Percentiles rank a stretch among this genome's conserved stretches.
These are phyloP conservation scores for Drosophila formosana DNA, from an alignment of 2,888 invertebrate genomes.

Conservation along the genomic window DNA sequence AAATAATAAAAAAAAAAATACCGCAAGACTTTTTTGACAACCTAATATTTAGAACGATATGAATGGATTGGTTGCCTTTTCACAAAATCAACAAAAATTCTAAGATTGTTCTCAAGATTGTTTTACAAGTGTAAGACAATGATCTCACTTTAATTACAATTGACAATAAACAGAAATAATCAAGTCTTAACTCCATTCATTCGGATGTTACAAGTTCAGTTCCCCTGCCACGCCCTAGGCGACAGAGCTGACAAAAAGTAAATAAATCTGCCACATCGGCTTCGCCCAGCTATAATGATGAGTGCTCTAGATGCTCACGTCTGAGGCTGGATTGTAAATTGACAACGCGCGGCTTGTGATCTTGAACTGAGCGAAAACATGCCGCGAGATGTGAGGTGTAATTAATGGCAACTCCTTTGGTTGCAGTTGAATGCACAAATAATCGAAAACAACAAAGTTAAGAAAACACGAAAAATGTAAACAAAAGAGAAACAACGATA, in stretches of 20 bases:
- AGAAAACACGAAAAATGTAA: constrained; percentile 11
- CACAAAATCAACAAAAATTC: neutral
- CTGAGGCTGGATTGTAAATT: constrained; percentile 5
- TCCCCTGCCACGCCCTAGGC: neutral
- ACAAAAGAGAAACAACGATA: constrained; percentile 18
- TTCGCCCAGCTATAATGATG: constrained; percentile 6
- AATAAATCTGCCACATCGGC: constrained; percentile 27
- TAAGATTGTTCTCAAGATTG: neutral
- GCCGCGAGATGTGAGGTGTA: constrained; percentile 29
- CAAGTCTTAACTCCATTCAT: neutral
- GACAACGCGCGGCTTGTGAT: constrained; percentile 22
- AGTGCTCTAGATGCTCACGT: constrained; percentile 25
- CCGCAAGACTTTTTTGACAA: no score
- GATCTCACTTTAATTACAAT: neutral
- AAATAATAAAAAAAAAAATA: no score
- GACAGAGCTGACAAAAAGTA: neutral
- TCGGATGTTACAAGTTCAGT: neutral
- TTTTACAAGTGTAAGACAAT: neutral
- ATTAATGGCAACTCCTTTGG: constrained; percentile 47
- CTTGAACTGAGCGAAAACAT: constrained; percentile 49
- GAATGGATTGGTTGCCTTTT: neutral
- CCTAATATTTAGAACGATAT: no score
- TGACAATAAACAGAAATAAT: constrained; percentile 3
- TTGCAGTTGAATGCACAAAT: constrained; percentile 52
- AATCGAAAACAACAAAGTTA: constrained; percentile 6